A percentile compares a stretch with the other conserved stretches of the same genome.
Conservation (phyloP, 2,113 vertebrate species). For the Myrmophylax atrothorax region DNA sequence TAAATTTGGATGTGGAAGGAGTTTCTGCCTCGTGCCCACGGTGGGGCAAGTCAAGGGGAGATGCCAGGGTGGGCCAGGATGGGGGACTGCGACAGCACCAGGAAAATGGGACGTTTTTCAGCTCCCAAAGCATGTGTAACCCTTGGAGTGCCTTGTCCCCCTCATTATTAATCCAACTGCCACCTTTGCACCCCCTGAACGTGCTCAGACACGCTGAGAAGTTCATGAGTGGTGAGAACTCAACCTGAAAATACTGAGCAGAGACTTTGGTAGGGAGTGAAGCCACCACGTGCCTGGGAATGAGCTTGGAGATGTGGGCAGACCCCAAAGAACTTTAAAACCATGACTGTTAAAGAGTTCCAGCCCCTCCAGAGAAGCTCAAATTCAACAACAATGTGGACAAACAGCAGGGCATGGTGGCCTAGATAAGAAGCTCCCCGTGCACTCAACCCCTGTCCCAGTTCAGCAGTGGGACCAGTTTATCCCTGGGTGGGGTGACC, state of each 20-base stretch:
- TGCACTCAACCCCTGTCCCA: background rate
- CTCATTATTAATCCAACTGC: fast-evolving
- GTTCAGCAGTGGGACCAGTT: too few species aligned
- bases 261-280: background rate
- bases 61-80: background rate
- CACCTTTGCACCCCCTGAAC: background rate
- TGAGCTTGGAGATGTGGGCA: background rate
- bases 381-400: background rate
- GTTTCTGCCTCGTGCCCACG: background rate
- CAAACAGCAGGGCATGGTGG: background rate
- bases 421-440: background rate
- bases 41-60: background rate
- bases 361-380: background rate
- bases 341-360: background rate
- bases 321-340: background rate
- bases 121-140: background rate
- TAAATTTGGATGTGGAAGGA: background rate
- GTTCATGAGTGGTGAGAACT: fast-evolving
- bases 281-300: background rate
- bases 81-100: background rate
- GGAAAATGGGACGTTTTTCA: background rate
- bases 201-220: fast-evolving
- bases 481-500: too few species aligned
- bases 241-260: background rate
- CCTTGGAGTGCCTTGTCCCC: background rate